phyloP scores from a whole-genome alignment of 2,888 invertebrate genomes.

The Mythimna pallens region DNA sequence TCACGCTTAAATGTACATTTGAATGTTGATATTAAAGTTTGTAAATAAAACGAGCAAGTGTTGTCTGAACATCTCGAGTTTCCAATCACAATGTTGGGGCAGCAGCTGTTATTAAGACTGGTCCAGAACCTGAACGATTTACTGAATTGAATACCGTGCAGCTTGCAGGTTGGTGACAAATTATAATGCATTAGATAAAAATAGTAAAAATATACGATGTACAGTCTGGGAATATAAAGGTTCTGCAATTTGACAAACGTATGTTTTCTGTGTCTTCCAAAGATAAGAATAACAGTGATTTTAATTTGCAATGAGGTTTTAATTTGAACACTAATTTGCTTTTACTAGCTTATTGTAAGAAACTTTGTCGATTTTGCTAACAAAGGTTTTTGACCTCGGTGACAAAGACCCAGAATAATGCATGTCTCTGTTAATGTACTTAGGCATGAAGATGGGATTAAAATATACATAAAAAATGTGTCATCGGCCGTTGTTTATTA shows the following conservation, averaged over 20 bases:
- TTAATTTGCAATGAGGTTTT: neutral
- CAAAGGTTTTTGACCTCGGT: neutral
- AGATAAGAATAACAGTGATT: neutral
- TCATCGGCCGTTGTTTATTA: slow-evolving; percentile 32
- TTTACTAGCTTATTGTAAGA: neutral
- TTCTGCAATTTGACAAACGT: neutral
- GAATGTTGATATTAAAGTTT: slow-evolving; percentile 8
- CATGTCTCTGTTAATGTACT: neutral
- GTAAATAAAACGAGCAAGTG: slow-evolving; percentile 25
- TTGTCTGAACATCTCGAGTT: slow-evolving; percentile 27
- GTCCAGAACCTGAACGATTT: slow-evolving; percentile 34
- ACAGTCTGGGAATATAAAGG: neutral
- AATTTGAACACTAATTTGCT: neutral
- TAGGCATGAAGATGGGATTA: slow-evolving; percentile 14
- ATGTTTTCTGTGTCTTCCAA: too few relatives aligned
- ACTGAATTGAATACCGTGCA: slow-evolving; percentile 30
- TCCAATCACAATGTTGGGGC: slow-evolving; percentile 37
- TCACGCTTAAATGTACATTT: slow-evolving; percentile 4
- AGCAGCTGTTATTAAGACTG: slow-evolving; percentile 57
- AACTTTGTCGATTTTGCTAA: neutral
- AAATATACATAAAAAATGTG: slow-evolving; percentile 27
- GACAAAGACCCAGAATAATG: slow-evolving; percentile 6
- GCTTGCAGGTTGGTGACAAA: slow-evolving; percentile 21
- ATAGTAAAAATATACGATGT: neutral
- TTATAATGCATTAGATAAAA: slow-evolving; percentile 14